Base-by-base conservation (phyloP, 1,140 invertebrate species). In the Trichonephila clavipes region DNA sequence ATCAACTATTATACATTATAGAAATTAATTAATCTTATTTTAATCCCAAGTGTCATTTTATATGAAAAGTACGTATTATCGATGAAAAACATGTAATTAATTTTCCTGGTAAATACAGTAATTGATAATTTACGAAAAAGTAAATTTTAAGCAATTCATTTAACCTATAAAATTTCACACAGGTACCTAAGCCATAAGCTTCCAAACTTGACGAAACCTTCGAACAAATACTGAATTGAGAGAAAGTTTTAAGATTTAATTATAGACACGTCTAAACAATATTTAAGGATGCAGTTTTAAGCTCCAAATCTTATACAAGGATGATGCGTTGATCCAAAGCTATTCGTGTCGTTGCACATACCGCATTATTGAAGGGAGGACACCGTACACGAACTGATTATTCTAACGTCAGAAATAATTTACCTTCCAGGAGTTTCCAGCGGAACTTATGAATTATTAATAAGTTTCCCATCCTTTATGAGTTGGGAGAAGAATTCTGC, bases 371-470 rank as follows among this genome's bases (percentile, higher is more conserved):
- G 24, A 72, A 28, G 66, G n/a, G 7, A 72, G 66, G n/a, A 28
- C 8, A 12, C 12, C 6, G 66, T 28, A n/a, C 66, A 64, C 62
- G 62, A n/a, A 64, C 19, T 19, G 62, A 28, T 72, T 28, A 72
- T 72, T 72, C 66, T n/a, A 24, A 10, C 66, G 62, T 28, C 24
- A 28, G 66, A 72, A 72, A 72, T 72, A 72, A 72, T 72, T 72
- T 28, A 72, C 66, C 66, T 72, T 14, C 66, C 24, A 28, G 21
- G 66, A 72, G n/a, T 24, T 72, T 40, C n/a, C 24, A 34, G 66
- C 24, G 66, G 66, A 72, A 72, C 66, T 72, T 72, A 72, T 72
- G 66, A 72, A 72, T 72, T 28, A 72, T 72, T 72, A 10, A 72
- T 28, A n/a, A 14, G 14, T 24, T 72, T 72, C 14, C 24, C 66